Evolutionary conservation across 2,797 vertebrate species (phyloP), one percentile per base, ranked within the genome.

Genomic region (Xerus rutilus): DNA sequence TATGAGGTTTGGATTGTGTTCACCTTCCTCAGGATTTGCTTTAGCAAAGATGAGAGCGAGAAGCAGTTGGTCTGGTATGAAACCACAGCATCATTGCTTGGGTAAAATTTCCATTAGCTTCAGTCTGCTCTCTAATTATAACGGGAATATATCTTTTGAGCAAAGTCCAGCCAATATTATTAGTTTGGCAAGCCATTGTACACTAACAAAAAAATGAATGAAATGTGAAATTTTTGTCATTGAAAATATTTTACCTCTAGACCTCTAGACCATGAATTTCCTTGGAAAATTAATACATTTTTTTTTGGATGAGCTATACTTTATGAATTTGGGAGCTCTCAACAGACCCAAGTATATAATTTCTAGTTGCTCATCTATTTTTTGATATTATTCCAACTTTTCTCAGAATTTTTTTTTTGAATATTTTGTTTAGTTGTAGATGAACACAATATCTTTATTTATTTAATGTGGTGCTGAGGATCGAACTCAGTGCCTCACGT

Each of bases 161-260:
- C 18, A 17, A 35, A 86, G 30, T 92, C 30, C 39, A 89, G 32
- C 74, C 59, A 78, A 14, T 64, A 94, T 95, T 82, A 90, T 89
- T 85, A 87, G 30, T 72, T 91, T 89, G n/a, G 32, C 84, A 87
- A 89, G 28, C 30, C 47, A 93, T 76, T 59, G 67, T 64, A 73
- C 18, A n/a, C 65, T 86, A 69, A 59, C 57, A 69, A 85, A 92
- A 54, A 96, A 87, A 72, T 85, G 59, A 94, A 62, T 8, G 62
- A 69, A 88, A 89, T 79, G 2, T 94, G 20, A 6, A 91, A 62
- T 45, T 85, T 93, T 93, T 96, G 67, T 94, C n/a, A 78, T 81
- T 10, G 18, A 85, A 93, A 89, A 49, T 84, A 81, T 82, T 96
- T 95, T 90, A 78, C 47, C 47, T 52, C 45, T 54, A 74, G 57